Evolutionary conservation across 2,888 invertebrate species (phyloP).

Genomic region (Archips crataeganus): DNA sequence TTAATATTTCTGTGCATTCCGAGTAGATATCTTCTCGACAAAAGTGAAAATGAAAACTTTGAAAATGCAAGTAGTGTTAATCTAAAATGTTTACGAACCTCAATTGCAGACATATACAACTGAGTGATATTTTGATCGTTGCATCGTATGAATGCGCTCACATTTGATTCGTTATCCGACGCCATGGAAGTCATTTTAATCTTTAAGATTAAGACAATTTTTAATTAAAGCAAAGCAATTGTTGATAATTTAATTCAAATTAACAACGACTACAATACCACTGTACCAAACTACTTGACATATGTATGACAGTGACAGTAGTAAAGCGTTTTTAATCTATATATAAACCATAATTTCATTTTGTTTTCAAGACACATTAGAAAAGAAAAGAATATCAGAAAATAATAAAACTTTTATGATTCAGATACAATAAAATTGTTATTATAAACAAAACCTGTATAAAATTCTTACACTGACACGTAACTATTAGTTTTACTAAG

Average conservation of each 20-base stretch:
- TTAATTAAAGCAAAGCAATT: background rate
- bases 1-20: too few species aligned
- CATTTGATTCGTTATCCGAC: slow-evolving; percentile 78
- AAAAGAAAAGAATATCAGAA: too few species aligned
- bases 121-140: slow-evolving; percentile 70
- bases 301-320: background rate
- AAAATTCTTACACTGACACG: too few species aligned
- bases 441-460: too few species aligned
- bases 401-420: too few species aligned
- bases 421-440: too few species aligned
- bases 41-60: background rate
- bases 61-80: background rate
- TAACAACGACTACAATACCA: background rate
- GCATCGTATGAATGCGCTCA: slow-evolving; percentile 78
- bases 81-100: slow-evolving; percentile 55
- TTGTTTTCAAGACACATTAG: too few species aligned
- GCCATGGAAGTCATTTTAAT: slow-evolving; percentile 66
- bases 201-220: background rate
- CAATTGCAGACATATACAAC: slow-evolving; percentile 70
- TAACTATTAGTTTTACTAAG: too few species aligned
- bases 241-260: background rate
- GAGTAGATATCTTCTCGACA: background rate
- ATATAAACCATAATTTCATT: background rate
- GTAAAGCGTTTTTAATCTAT: slow-evolving; percentile 1
- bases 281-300: background rate